phyloP scores from a whole-genome alignment of 2,797 vertebrate genomes.

The Falco berigora region DNA sequence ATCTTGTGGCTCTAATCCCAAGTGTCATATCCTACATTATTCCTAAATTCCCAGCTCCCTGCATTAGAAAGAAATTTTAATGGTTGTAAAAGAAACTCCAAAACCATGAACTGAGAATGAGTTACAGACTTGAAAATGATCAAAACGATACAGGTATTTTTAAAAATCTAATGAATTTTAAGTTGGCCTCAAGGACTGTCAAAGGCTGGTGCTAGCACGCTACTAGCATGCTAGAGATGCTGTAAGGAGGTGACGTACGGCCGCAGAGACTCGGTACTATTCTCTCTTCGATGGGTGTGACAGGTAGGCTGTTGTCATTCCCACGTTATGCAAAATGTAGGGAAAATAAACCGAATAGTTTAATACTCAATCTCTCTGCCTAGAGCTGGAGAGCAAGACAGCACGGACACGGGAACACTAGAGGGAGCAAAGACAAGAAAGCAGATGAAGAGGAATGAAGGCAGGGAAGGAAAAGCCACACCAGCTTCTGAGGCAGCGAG shows the following conservation, averaged over 20 bases:
- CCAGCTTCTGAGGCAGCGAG: not conserved
- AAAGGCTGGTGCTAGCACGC: not conserved
- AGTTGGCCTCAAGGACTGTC: not conserved
- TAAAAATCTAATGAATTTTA: not conserved
- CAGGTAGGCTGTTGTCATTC: not conserved
- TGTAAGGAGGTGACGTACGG: not conserved
- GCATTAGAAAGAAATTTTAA: not conserved
- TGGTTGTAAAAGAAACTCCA: not conserved
- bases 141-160: not conserved
- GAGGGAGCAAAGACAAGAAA: not conserved
- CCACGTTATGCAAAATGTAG: fast-evolving
- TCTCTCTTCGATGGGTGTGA: not conserved
- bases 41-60: not conserved
- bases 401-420: not conserved
- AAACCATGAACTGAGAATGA: not conserved
- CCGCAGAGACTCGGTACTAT: no score
- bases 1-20: not conserved
- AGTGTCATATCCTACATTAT: not conserved
- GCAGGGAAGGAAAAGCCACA: not conserved
- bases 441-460: not conserved
- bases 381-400: not conserved
- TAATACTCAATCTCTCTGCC: not conserved
- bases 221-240: not conserved
- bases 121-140: not conserved
- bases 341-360: not conserved